Evolutionary conservation across 1,140 invertebrate species (phyloP), one percentile per base, ranked within the genome.

Genomic region (Drosophila pseudoananassae): DNA sequence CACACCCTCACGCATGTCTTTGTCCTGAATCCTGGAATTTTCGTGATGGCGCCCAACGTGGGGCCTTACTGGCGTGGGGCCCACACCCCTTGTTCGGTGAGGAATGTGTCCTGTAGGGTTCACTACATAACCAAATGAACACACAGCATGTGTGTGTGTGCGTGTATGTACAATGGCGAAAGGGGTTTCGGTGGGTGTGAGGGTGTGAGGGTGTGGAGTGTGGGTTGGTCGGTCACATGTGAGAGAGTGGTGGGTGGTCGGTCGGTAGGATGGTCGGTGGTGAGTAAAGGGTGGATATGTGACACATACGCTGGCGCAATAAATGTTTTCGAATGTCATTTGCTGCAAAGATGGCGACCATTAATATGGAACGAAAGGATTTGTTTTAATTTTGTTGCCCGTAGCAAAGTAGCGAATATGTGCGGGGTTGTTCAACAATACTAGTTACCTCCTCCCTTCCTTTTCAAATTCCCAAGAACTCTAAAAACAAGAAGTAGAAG

Each of bases 271-370:
- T 1, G 31, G 56, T 17, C 10, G 40, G 59, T 46, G 27, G 23
- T 40, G 56, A n/a, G 45, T 36, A 49, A 5, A 25, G 27, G 33
- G 25, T 57, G 46, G 17, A 38, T 55, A 29, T 56, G 64, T 43
- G 33, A 38, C 52, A 27, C 64, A 49, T 59, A 45, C 36, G 51
- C 57, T 76, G 61, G 78, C 69, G 78, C 82, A 85, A 85, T 85
- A 85, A 88, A 88, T 88, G 83, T 88, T 88, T 88, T 88, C 83
- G 83, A 88, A 88, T 88, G 83, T 88, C 83, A 88, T 88, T 88
- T 88, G 78, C 78, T 69, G 76, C 84, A 79, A 88, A 88, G 84
- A 88, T 88, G 83, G 78, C 83, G 83, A 88, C 83, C 83, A 88
- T 88, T 88, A 88, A 88, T 88, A 88, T 88, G 83, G 76, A 88